Evolutionary conservation across 2,113 vertebrate species (phyloP).

Genomic region (Cryptotis parvus): DNA sequence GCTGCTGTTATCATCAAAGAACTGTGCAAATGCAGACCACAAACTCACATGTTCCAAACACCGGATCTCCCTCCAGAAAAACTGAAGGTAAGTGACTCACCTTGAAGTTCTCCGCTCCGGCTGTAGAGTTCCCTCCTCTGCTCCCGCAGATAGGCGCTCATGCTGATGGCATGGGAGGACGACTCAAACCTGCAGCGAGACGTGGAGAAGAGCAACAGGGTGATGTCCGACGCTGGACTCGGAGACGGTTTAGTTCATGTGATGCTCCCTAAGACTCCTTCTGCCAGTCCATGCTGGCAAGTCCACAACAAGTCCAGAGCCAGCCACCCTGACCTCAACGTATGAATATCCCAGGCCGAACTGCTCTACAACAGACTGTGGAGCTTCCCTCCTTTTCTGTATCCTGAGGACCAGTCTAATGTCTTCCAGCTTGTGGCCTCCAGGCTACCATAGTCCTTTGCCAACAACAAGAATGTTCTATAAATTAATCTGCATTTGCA

Average conservation of each 20-base stretch:
- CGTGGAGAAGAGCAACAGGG: rapidly evolving
- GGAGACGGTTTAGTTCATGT: background rate
- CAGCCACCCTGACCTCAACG: background rate
- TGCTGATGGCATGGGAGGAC: slow-evolving; percentile 98
- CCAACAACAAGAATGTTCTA: background rate
- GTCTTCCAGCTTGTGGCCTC: background rate
- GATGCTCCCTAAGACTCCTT: too few species aligned
- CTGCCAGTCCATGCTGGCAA: background rate
- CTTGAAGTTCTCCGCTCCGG: slow-evolving; percentile 98
- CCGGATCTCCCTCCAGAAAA: background rate
- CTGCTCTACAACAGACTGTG: background rate
- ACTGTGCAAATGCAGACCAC: background rate
- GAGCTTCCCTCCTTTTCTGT: background rate
- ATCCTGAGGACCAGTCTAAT: background rate
- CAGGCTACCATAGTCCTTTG: background rate
- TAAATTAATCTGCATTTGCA: background rate
- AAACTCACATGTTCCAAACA: background rate
- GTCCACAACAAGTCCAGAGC: background rate
- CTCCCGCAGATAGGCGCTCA: slow-evolving; percentile 98
- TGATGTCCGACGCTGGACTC: too few species aligned
- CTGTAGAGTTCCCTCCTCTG: slow-evolving; percentile 98
- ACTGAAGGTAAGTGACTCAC: slow-evolving; percentile 83
- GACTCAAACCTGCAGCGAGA: slow-evolving; percentile 93
- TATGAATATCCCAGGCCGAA: background rate
- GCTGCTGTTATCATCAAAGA: background rate